Base-by-base conservation (phyloP, 2,888 invertebrate species). In the Hydrotaea diabolus region DNA sequence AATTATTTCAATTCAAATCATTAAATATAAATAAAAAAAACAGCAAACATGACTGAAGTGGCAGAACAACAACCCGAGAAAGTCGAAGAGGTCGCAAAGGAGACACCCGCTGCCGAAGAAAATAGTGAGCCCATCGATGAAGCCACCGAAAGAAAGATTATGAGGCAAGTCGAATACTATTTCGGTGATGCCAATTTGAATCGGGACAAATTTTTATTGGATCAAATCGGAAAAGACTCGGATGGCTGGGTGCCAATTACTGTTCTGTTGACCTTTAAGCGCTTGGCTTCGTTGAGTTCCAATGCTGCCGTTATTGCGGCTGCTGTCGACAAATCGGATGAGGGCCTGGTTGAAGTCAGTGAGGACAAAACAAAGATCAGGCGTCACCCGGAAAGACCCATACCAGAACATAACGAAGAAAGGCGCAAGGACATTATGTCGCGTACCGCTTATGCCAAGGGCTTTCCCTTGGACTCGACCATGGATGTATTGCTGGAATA, bases 111-210 rank as follows among this genome's bases (percentile, higher is more conserved):
- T 11, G 19, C 19, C 11, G 82, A 57, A n/a, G 73, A n/a, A 80
- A 77, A 71, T 57, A 82, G 39, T 82, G 69, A 43, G n/a, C 3
- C 59, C 74, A 74, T 23, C n/a, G 80, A 72, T 55, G 77, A 75
- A 39, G 55, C 53, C 7, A n/a, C 49, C 7, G 80, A 82, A 78
- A 49, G 69, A n/a, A 93, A 94, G 77, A 95, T 96, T 64, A 95
- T 96, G 86, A 94, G 94, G 5, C 96, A 96, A 92, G 93, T 96
- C 8, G 92, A 92, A 86, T 92, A 92, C 80, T 92, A 92, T 53
- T 97, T 96, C 93, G 98, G 99, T 72, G 97, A 99, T 92, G 94
- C 96, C 5, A 99, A 99, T 93, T 93, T 99, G 74, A 95, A 96
- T 0, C 94, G 96, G 82, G 99, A 99, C 91, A 98, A 97, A 92